These are phyloP conservation scores for Sminthurinus signatus DNA, from an alignment of 1,140 invertebrate species.

Conservation along the genomic window DNA sequence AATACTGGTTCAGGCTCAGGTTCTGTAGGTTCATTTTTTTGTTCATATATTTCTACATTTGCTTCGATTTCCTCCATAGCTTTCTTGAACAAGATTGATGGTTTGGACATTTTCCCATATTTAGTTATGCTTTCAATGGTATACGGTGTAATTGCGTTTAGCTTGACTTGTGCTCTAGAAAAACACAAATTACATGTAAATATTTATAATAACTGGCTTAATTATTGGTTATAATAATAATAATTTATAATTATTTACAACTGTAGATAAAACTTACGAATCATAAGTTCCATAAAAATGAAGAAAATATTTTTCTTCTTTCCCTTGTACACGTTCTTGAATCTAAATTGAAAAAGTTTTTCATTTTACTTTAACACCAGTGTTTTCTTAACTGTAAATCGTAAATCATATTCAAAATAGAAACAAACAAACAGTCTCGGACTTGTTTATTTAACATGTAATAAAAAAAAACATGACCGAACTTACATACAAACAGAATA, in stretches of 20 bases:
- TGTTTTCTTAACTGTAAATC: too few species aligned
- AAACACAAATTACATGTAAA: not conserved
- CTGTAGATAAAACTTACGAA: constrained; percentile 12
- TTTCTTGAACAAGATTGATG: not conserved
- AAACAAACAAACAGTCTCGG: too few species aligned
- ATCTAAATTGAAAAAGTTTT: too few species aligned
- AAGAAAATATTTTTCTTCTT: constrained; percentile 10
- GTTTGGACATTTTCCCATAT: not conserved
- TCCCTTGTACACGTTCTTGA: not conserved
- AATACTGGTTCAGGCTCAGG: too few species aligned
- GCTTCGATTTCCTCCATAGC: constrained; percentile 8
- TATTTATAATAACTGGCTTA: not conserved
- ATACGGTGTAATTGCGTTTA: not conserved
- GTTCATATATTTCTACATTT: not conserved
- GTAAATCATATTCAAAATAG: too few species aligned
- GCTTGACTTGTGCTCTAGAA: constrained; percentile 6
- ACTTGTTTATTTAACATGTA: too few species aligned
- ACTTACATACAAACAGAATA: too few species aligned
- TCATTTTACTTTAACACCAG: too few species aligned
- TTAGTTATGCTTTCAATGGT: not conserved
- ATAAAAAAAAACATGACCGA: too few species aligned
- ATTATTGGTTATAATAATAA: too few species aligned
- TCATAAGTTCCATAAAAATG: constrained; percentile 11
- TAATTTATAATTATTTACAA: not conserved
- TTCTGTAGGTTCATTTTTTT: not conserved